Percentiles rank a stretch among this genome's conserved stretches.
Evolutionary conservation across 2,113 vertebrate genomes (phyloP).

Genomic region (Seriola quinqueradiata): DNA sequence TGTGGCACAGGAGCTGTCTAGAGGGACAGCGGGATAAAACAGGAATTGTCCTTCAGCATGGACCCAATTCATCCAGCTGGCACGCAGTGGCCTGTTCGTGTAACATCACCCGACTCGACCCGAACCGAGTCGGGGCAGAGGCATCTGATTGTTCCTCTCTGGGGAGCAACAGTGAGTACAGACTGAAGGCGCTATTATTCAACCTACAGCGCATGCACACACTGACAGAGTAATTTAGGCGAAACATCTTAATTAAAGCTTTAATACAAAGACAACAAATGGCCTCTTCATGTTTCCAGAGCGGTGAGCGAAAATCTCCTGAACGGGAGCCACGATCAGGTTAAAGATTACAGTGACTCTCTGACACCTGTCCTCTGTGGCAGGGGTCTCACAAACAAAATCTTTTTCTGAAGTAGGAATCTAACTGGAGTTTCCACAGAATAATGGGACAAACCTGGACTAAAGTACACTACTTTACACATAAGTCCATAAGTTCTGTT

Average conservation of each 20-base stretch:
- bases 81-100: conserved; percentile 60
- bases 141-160: conserved; percentile 61
- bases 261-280: conserved; percentile 59
- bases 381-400: background rate
- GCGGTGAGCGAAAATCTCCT: conserved; percentile 16
- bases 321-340: conserved; percentile 4
- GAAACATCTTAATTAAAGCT: conserved; percentile 66
- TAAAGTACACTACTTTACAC: background rate
- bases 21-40: conserved; percentile 70
- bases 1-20: conserved; percentile 56
- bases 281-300: conserved; percentile 57
- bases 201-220: conserved; percentile 26
- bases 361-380: conserved; percentile 20
- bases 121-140: conserved; percentile 44
- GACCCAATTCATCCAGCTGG: conserved; percentile 71
- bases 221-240: conserved; percentile 49
- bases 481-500: background rate
- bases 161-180: conserved; percentile 36
- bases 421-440: background rate
- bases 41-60: conserved; percentile 65
- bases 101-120: conserved; percentile 71
- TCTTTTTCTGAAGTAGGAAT: background rate
- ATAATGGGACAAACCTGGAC: background rate
- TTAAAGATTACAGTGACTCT: conserved; percentile 5
- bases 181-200: conserved; percentile 60